Conservation (phyloP, 2,113 vertebrate genomes). For the Asarcornis scutulata region DNA sequence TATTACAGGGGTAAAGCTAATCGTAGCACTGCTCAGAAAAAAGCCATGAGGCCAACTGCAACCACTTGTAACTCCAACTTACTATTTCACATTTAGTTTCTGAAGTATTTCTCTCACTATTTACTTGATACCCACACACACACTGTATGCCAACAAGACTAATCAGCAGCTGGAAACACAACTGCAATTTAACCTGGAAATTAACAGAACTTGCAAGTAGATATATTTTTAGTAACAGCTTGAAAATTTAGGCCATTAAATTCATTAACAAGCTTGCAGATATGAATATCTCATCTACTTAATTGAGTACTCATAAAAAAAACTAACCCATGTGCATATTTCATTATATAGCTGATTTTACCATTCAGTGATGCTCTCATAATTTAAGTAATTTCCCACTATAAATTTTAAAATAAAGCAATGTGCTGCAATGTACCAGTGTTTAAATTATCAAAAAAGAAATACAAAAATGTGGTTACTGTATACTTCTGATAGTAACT, state of each 20-base stretch:
- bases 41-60: not conserved
- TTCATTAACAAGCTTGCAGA: constrained; percentile 23
- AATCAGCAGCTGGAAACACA: not conserved
- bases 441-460: not conserved
- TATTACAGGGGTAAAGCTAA: not conserved
- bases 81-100: not conserved
- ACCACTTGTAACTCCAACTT: not conserved
- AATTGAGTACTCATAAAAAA: constrained; percentile 14
- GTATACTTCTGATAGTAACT: not conserved
- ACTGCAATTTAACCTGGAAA: not conserved
- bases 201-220: not conserved
- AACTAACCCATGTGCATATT: not conserved
- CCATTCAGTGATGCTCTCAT: not conserved
- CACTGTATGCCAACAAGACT: constrained; percentile 35
- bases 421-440: not conserved
- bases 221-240: not conserved
- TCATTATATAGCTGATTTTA: constrained; percentile 13
- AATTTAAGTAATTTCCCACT: constrained; percentile 22
- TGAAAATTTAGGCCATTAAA: constrained; percentile 32
- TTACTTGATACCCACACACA: not conserved
- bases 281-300: constrained; percentile 31
- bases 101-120: not conserved
- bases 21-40: not conserved
- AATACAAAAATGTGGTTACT: not conserved
- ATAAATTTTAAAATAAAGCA: not conserved